Percentiles rank a stretch among this genome's conserved stretches.
These are phyloP conservation scores for Aplodontia rufa DNA, from an alignment of 2,113 vertebrate species.

Conservation along the genomic window DNA sequence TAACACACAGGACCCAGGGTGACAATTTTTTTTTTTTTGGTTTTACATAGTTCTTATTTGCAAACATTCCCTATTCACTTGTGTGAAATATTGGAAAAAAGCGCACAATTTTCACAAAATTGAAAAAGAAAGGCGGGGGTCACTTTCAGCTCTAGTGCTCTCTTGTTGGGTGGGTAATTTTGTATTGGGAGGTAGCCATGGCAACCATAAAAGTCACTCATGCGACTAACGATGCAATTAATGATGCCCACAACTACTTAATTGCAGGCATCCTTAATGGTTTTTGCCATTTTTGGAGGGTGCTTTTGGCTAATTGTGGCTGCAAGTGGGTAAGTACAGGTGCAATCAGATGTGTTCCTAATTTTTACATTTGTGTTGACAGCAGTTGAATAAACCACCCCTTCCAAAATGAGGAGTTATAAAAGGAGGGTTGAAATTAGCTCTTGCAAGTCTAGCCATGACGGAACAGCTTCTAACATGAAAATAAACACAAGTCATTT, in stretches of 20 bases:
- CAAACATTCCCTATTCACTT: slow-evolving; percentile 54
- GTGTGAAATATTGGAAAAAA: slow-evolving; percentile 9
- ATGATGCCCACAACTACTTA: slow-evolving; percentile 76
- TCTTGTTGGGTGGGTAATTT: slow-evolving; percentile 62
- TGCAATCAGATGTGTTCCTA: slow-evolving; percentile 71
- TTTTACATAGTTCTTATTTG: slow-evolving; percentile 55
- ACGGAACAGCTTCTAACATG: not conserved
- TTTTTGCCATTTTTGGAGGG: slow-evolving; percentile 73
- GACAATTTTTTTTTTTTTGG: slow-evolving; percentile 50
- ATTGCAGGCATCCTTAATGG: slow-evolving; percentile 70
- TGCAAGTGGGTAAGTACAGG: slow-evolving; percentile 68
- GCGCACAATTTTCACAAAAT: slow-evolving; percentile 45
- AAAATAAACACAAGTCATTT: slow-evolving; percentile 33
- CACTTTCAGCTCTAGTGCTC: slow-evolving; percentile 45
- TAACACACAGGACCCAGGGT: not conserved
- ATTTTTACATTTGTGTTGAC: slow-evolving; percentile 74
- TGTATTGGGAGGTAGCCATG: slow-evolving; percentile 71
- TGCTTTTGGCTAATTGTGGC: slow-evolving; percentile 71
- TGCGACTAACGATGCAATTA: slow-evolving; percentile 70
- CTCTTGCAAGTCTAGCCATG: not conserved
- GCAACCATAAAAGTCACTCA: slow-evolving; percentile 74
- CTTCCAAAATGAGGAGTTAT: slow-evolving; percentile 20
- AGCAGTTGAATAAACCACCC: slow-evolving; percentile 5
- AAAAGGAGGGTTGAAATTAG: slow-evolving; percentile 48
- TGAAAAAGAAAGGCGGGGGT: not conserved